Evolutionary conservation across 2,113 vertebrate genomes (phyloP), one percentile per base, ranked within the genome.

Genomic region (Epinephelus moara): DNA sequence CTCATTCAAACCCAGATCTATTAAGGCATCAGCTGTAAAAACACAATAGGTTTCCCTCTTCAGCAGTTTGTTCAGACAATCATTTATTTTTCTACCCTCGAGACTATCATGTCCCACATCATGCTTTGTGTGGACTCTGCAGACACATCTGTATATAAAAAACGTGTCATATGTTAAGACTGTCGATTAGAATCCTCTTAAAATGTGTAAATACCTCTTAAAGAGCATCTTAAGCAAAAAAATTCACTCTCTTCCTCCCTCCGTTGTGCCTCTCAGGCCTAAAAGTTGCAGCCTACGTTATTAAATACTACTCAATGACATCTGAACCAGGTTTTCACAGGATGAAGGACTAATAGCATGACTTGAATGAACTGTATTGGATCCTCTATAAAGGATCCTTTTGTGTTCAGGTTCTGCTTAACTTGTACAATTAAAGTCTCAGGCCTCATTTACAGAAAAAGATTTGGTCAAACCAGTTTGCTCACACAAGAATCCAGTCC

Each of bases 401-500:
- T 40, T 25, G 18, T 19, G 21, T 19, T 45, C 45, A 15, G 5
- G 19, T 52, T 40, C 60, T 25, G 37, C 27, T 56, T 6, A 18
- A 12, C 33, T 33, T 40, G n/a, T 59, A 23, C 52, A 61, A 0
- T 33, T 62, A 53, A 18, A 30, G 23, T 42, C 19, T 49, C 4
- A 8, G 45, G 23, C 66, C 15, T 80, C 0, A 2, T 76, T 75
- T 11, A 5, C 8, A 53, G 27, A 37, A 37, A 67, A 45, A 56
- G 67, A 59, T 71, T 53, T 8, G 42, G 77, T 86, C 64, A 61
- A 75, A 63, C 52, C 25, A 13, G 14, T 71, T 42, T 27, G 13
- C 33, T 68, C 55, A 57, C 25, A 30, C 2, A 30, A 66, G 13
- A 74, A 21, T 70, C 27, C 4, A 2, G 15, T 33, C 68, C 21